Conservation (phyloP, 2,113 vertebrate species). For the Pterocles burchelli region DNA sequence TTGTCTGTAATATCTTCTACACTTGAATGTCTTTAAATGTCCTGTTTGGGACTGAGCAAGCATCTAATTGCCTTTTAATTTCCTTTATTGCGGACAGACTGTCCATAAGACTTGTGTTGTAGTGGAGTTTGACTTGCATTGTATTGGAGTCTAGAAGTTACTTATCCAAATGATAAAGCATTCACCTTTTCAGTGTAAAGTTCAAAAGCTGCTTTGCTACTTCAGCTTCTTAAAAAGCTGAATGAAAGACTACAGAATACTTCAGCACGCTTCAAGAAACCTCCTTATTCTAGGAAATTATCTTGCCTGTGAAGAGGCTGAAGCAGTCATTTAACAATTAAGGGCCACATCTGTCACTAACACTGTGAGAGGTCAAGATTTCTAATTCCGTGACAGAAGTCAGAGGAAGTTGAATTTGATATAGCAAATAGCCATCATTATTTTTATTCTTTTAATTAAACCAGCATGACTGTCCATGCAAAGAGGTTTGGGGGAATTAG, state of each 20-base stretch:
- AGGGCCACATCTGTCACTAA: not conserved
- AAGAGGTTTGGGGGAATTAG: not conserved
- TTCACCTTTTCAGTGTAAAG: not conserved
- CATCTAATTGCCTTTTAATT: not conserved
- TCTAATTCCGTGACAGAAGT: not conserved
- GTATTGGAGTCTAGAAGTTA: not conserved
- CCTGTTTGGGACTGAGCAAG: not conserved
- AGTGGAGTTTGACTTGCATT: not conserved
- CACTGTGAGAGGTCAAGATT: not conserved
- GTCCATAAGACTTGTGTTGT: not conserved
- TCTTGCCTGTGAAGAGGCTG: not conserved
- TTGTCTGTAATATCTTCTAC: not conserved
- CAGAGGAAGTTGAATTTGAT: not conserved
- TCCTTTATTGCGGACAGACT: not conserved
- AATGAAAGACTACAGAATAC: not conserved
- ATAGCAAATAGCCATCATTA: not conserved
- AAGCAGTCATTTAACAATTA: not conserved
- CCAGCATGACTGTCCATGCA: not conserved
- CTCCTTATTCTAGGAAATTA: not conserved
- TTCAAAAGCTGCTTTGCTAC: not conserved
- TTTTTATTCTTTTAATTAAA: conserved; percentile 25
- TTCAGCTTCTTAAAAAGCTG: not conserved
- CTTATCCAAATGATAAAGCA: not conserved
- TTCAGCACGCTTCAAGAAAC: not conserved
- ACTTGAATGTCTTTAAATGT: not conserved